Evolutionary conservation across 2,888 invertebrate genomes (phyloP).

Genomic region (Xanthorhoe designata): DNA sequence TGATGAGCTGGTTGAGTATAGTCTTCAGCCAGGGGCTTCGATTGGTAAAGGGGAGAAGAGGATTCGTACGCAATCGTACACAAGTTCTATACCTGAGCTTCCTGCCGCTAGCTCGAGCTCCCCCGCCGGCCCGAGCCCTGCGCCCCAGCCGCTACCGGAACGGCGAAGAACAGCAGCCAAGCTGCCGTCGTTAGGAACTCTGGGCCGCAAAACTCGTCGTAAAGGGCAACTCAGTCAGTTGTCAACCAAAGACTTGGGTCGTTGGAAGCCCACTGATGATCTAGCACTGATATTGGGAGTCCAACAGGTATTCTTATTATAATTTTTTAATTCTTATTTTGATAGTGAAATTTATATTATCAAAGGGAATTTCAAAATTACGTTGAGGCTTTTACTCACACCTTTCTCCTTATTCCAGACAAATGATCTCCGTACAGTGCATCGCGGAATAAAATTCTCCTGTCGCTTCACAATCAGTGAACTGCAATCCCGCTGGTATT

Average conservation of each 20-base stretch:
- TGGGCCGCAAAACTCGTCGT: conserved; percentile 83
- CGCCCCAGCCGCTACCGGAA: conserved; percentile 50
- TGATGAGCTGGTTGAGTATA: conserved; percentile 98
- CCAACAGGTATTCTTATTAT: conserved; percentile 87
- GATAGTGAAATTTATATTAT: neutral
- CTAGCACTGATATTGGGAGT: conserved; percentile 96
- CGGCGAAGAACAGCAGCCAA: conserved; percentile 73
- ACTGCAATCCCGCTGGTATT: conserved; percentile 98
- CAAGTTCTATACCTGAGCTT: conserved; percentile 83
- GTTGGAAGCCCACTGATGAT: conserved; percentile 99
- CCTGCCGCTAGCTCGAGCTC: conserved; percentile 52
- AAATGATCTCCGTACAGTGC: conserved; percentile 92
- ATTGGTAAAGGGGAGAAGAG: conserved; percentile 78
- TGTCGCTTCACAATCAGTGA: conserved; percentile 97
- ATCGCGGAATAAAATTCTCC: conserved; percentile 97
- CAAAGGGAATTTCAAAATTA: neutral
- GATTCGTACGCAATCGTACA: conserved; percentile 80
- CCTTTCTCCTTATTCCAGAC: conserved; percentile 76
- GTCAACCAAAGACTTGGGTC: conserved; percentile 93
- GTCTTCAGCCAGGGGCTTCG: conserved; percentile 87
- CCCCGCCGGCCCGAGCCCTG: conserved; percentile 57
- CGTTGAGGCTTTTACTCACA: too few species aligned
- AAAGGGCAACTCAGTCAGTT: conserved; percentile 89
- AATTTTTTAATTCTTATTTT: neutral
- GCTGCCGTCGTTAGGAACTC: conserved; percentile 67